phyloP scores from a whole-genome alignment of 92 coral and sea anemone species.

The Porites divaricata region DNA sequence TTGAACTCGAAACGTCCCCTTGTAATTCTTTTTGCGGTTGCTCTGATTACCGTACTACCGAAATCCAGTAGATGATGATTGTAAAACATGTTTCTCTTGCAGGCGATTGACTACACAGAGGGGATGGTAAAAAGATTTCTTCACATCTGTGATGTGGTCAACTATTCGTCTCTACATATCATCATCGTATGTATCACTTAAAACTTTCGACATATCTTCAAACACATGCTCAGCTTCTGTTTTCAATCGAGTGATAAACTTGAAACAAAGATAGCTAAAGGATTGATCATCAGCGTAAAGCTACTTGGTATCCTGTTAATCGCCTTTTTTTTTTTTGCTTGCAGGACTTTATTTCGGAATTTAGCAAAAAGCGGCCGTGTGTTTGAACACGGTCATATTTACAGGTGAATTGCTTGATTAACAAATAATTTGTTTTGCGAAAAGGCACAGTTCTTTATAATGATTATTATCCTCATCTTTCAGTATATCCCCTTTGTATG shows the following conservation, averaged over 20 bases:
- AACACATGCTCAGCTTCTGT: too few relatives aligned
- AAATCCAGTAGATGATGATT: too few relatives aligned
- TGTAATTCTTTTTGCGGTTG: too few relatives aligned
- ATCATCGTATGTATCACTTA: conserved; percentile 72
- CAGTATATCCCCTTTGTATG: too few relatives aligned
- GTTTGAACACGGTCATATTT: conserved; percentile 89
- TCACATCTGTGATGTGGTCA: conserved; percentile 85
- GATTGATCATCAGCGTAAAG: too few relatives aligned
- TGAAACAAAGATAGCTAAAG: too few relatives aligned
- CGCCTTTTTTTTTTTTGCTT: not conserved
- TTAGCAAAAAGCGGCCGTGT: conserved; percentile 92
- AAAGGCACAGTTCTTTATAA: not conserved
- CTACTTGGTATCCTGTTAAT: not conserved
- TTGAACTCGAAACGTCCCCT: too few relatives aligned
- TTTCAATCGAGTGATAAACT: too few relatives aligned
- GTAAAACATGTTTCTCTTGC: not conserved
- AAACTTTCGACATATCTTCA: not conserved
- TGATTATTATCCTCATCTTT: not conserved
- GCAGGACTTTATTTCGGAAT: conserved; percentile 92
- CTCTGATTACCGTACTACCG: too few relatives aligned
- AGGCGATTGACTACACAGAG: conserved; percentile 90
- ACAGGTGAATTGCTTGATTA: conserved; percentile 67
- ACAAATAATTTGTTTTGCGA: not conserved
- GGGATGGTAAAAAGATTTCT: conserved; percentile 78
- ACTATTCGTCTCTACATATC: conserved; percentile 78